Percentiles rank a stretch among this genome's conserved stretches.
phyloP scores from a whole-genome alignment of 1,140 invertebrate species.

The Globodera rostochiensis region DNA sequence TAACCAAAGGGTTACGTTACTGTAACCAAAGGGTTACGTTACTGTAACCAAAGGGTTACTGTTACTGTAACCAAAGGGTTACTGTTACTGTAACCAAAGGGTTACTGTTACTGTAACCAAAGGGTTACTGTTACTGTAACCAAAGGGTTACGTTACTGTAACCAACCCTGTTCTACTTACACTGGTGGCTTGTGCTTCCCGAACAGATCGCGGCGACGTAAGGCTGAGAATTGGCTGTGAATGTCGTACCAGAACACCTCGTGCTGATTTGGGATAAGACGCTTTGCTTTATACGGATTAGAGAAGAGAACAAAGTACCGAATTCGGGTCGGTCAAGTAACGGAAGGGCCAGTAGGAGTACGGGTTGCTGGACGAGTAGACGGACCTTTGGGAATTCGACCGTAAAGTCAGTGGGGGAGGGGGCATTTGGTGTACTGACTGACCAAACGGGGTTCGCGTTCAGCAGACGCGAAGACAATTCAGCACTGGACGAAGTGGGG shows the following conservation, averaged over 20 bases:
- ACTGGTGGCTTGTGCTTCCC: constrained; percentile 22
- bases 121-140: background rate
- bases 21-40: no score
- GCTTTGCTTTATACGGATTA: no score
- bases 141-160: background rate
- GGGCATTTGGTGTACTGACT: background rate
- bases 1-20: no score
- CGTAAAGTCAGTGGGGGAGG: background rate
- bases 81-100: no score
- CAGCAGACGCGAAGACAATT: constrained; percentile 5
- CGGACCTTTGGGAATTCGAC: constrained; percentile 5
- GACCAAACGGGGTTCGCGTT: constrained; percentile 24
- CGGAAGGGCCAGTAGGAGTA: constrained; percentile 31
- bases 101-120: no score
- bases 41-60: no score
- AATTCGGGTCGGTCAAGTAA: constrained; percentile 23
- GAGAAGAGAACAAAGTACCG: background rate
- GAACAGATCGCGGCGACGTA: constrained; percentile 17
- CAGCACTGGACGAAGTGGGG: constrained; percentile 11
- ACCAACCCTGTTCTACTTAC: background rate
- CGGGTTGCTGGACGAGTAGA: constrained; percentile 18
- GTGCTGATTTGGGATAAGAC: background rate
- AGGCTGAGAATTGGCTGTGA: constrained; percentile 11
- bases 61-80: no score
- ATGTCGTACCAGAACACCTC: constrained; percentile 22